Conservation (phyloP, 2,113 vertebrate genomes). For the Syngnathus scovelli region DNA sequence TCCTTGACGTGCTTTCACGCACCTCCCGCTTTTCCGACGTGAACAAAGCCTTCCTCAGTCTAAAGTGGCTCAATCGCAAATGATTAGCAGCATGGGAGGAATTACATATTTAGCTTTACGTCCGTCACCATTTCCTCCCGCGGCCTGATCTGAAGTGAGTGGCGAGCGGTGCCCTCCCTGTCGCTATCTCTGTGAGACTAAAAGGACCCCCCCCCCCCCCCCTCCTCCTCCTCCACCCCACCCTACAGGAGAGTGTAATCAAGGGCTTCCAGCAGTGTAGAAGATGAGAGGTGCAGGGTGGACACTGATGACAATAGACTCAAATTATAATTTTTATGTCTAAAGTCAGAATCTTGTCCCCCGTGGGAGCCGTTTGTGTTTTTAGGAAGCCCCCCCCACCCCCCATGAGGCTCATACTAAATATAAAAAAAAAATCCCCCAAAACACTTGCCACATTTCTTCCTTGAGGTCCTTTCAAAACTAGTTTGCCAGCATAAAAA, state of each 20-base stretch:
- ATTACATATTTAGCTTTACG: constrained; percentile 84
- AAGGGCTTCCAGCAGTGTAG: constrained; percentile 57
- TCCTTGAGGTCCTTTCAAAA: not conserved
- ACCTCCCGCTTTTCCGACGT: constrained; percentile 38
- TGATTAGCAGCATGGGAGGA: constrained; percentile 83
- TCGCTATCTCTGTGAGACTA: constrained; percentile 65
- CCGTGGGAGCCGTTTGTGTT: not conserved
- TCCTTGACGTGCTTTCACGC: constrained; percentile 25
- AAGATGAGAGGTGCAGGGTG: constrained; percentile 31
- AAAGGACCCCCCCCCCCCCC: constrained; percentile 13
- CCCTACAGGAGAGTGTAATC: constrained; percentile 65
- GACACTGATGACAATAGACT: constrained; percentile 42
- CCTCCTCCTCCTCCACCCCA: constrained; percentile 9
- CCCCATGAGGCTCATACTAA: not conserved
- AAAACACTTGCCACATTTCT: not conserved
- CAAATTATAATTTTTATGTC: not conserved
- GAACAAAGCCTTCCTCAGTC: constrained; percentile 75
- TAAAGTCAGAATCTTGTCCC: not conserved
- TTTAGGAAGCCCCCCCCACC: not conserved
- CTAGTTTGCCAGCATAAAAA: not conserved
- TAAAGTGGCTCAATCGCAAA: constrained; percentile 75
- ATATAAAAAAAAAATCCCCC: not conserved
- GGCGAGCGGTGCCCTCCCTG: constrained; percentile 61
- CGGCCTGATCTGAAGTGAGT: constrained; percentile 80
- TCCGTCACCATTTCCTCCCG: constrained; percentile 88